These are phyloP conservation scores for Leptodactylus fallax DNA, from an alignment of 2,797 vertebrate species.

Conservation along the genomic window DNA sequence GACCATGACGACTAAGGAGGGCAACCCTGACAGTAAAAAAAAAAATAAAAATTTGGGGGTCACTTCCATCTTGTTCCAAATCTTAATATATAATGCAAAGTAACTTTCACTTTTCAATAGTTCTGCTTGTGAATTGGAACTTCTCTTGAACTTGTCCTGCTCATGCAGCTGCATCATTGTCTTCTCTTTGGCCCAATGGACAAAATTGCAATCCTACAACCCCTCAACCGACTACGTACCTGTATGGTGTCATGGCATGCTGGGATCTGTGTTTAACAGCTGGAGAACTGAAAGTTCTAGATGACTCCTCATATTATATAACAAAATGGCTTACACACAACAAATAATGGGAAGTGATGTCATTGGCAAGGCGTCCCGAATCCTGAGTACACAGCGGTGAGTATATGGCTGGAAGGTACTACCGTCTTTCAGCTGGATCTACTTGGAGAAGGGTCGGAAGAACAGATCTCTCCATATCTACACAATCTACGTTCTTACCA, in stretches of 20 bases:
- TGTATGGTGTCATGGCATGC: neutral
- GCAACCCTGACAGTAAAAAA: neutral
- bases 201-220: no score
- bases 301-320: no score
- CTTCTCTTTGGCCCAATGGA: no score
- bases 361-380: neutral
- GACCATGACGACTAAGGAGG: neutral
- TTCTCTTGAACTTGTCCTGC: neutral
- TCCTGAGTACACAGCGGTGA: neutral
- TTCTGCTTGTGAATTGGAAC: neutral
- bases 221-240: neutral
- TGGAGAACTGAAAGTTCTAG: no score
- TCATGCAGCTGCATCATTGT: neutral
- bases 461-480: conserved; percentile 20
- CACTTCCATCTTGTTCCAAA: no score
- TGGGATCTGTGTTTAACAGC: neutral
- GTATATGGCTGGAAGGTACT: neutral
- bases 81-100: no score
- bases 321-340: no score
- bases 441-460: conserved; percentile 5
- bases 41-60: neutral
- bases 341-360: neutral
- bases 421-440: neutral
- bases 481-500: conserved; percentile 72
- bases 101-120: no score